Evolutionary conservation across 2,797 vertebrate species (phyloP).

Genomic region (Linurgus olivaceus): DNA sequence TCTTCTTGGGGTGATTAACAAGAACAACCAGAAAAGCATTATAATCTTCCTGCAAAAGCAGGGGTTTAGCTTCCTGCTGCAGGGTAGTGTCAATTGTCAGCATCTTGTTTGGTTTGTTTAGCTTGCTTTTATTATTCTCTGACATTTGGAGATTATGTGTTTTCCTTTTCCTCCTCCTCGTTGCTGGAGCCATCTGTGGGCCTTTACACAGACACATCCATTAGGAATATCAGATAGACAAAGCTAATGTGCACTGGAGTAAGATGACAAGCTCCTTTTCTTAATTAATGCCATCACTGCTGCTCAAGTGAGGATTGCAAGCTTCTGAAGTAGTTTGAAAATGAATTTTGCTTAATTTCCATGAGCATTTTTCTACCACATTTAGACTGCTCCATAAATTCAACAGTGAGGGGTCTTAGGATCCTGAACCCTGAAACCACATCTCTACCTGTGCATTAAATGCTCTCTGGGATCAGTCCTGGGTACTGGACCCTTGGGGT

Average conservation of each 20-base stretch:
- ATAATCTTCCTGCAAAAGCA: not conserved
- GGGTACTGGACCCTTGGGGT: not conserved
- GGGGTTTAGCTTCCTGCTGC: not conserved
- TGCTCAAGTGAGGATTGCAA: not conserved
- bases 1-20: not conserved
- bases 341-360: not conserved
- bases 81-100: not conserved
- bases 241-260: not conserved
- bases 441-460: not conserved
- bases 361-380: not conserved
- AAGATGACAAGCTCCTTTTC: conserved; percentile 14
- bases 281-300: conserved; percentile 27
- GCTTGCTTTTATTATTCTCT: conserved; percentile 46
- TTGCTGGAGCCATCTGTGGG: conserved; percentile 43
- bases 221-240: conserved; percentile 51
- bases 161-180: conserved; percentile 35
- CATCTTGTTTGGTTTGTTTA: conserved; percentile 40
- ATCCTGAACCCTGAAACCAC: not conserved
- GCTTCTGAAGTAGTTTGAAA: not conserved
- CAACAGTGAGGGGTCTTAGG: not conserved
- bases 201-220: conserved; percentile 32
- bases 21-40: not conserved
- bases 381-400: not conserved
- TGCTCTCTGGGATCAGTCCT: not conserved
- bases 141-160: conserved; percentile 41